These are phyloP conservation scores for Pristionchus maxplancki DNA, from an alignment of 2,888 invertebrate genomes.

Conservation along the genomic window DNA sequence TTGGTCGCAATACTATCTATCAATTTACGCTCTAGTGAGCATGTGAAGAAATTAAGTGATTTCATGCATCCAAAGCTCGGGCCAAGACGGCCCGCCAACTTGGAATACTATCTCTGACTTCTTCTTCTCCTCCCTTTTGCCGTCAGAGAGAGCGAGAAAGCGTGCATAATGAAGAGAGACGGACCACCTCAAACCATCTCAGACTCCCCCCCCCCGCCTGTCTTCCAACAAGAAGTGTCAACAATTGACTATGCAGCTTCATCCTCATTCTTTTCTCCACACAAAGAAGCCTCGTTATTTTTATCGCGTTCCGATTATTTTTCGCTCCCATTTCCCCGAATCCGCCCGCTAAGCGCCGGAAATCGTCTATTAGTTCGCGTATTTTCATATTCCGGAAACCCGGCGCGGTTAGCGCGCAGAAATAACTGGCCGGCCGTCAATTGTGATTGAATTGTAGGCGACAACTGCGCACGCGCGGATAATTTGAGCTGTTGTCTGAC, in stretches of 20 bases:
- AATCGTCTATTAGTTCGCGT: background rate
- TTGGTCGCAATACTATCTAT: background rate
- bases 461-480: background rate
- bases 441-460: constrained; percentile 32
- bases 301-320: constrained; percentile 27
- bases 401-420: background rate
- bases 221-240: background rate
- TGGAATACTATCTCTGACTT: background rate
- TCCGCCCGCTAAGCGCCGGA: background rate
- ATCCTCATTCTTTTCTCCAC: background rate
- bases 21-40: no score
- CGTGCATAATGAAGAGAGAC: background rate
- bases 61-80: background rate
- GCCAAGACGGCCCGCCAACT: no score
- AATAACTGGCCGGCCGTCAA: background rate
- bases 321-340: background rate
- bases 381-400: background rate
- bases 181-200: background rate
- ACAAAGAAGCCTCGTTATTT: background rate
- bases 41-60: background rate
- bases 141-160: background rate
- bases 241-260: constrained; percentile 41
- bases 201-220: background rate
- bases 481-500: no score
- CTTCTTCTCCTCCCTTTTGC: background rate